Evolutionary conservation across 2,113 vertebrate species (phyloP), one percentile per base, ranked within the genome.

Genomic region (Butorides virescens): DNA sequence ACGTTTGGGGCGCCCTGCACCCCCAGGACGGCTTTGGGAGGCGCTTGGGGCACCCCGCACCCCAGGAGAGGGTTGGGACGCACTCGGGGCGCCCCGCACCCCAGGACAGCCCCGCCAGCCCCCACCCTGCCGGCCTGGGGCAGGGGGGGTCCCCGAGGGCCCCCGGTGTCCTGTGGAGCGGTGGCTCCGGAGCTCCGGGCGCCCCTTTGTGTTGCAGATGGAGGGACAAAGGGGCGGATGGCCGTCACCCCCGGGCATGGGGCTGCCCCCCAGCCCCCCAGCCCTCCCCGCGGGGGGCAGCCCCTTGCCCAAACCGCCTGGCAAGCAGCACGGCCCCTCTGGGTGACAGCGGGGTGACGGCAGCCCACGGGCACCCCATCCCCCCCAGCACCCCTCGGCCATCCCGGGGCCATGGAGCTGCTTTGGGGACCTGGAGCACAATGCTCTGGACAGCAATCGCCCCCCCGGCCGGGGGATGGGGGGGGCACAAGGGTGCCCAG

Each of bases 151-250:
- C 27, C 46, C 56, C 66, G 14, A 5, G 11, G 55, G 18, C 6
- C 42, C 42, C 50, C 36, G 2, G 5, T 37, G 34, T 32, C 37
- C 37, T 6, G 21, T 2, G 1, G 36, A 11, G 2, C 2, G 0
- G 59, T 21, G 72, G 53, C 67, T 66, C n/a, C 25, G 7, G 36
- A 15, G n/a, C 47, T 20, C 53, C 6, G 4, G 5, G 55, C 61
- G 11, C 50, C 32, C 46, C 42, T 83, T 29, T 62, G 86, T 79
- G 67, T 56, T 65, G 63, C 78, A 42, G 53, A 62, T 3, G n/a
- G 17, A 19, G 50, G 56, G 67, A 72, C 86, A 90, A 52, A 52
- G 53, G 29, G 46, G 39, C 4, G 4, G 29, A 13, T 20, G 67
- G 32, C 34, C 19, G n/a, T 23, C 63, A n/a, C 58, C 81, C 70